These are phyloP conservation scores for Ameiurus melas DNA, from an alignment of 2,113 vertebrate species.

Conservation along the genomic window DNA sequence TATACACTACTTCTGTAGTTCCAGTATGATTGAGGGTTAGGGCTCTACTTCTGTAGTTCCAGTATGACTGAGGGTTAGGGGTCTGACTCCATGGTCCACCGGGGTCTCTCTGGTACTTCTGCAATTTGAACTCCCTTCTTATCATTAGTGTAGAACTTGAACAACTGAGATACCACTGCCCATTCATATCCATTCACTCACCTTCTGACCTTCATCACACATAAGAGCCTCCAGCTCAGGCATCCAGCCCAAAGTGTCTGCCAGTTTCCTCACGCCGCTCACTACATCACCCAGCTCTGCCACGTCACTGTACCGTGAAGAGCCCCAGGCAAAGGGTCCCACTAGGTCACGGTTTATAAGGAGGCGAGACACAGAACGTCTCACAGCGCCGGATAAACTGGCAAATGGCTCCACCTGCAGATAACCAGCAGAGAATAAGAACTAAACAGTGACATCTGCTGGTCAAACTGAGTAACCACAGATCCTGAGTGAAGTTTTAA, in stretches of 20 bases:
- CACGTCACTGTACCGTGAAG: conserved; percentile 71
- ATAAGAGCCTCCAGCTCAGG: conserved; percentile 77
- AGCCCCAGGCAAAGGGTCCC: conserved; percentile 75
- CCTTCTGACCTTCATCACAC: conserved; percentile 67
- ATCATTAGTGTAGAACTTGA: neutral
- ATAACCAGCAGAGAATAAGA: neutral
- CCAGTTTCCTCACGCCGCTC: conserved; percentile 73
- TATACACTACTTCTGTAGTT: too few species aligned
- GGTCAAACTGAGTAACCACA: neutral
- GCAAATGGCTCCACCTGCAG: conserved; percentile 92
- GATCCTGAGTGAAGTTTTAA: neutral
- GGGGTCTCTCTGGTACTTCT: neutral
- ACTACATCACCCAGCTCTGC: conserved; percentile 85
- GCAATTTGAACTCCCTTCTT: neutral
- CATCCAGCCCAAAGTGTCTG: conserved; percentile 82
- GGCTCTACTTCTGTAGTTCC: neutral
- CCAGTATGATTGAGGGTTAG: neutral
- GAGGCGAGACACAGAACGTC: conserved; percentile 79
- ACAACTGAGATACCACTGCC: neutral
- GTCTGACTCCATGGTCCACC: neutral
- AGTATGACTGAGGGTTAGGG: neutral
- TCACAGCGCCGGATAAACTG: conserved; percentile 79
- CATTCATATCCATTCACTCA: conserved; percentile 46
- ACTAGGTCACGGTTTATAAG: conserved; percentile 89
- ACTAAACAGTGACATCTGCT: conserved; percentile 31